These are phyloP conservation scores for Pholis gunnellus DNA, from an alignment of 2,113 vertebrate species.

Conservation along the genomic window DNA sequence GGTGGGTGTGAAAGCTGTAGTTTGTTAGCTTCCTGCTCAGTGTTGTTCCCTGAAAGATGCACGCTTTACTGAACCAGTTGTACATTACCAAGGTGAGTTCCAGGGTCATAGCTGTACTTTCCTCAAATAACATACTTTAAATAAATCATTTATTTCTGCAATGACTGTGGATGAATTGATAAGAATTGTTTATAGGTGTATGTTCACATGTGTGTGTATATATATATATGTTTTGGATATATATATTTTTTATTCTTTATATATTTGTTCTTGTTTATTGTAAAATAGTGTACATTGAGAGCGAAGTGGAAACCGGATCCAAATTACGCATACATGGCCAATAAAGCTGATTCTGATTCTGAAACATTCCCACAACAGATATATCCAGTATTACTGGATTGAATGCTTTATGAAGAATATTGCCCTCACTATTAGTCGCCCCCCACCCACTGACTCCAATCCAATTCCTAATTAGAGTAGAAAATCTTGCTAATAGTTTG, in stretches of 20 bases:
- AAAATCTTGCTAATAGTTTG: background rate
- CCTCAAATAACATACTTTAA: background rate
- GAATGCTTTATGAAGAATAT: background rate
- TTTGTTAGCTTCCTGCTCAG: slow-evolving; percentile 24
- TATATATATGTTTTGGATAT: too few species aligned
- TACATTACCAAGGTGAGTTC: too few species aligned
- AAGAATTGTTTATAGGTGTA: too few species aligned
- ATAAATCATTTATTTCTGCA: background rate
- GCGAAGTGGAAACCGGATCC: too few species aligned
- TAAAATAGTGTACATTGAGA: too few species aligned
- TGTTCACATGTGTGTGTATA: too few species aligned
- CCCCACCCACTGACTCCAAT: background rate
- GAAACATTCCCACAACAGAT: background rate
- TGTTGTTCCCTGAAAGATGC: background rate
- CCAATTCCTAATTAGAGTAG: background rate
- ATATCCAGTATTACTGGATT: background rate
- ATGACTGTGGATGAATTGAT: background rate
- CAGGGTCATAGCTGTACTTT: background rate
- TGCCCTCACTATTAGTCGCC: background rate
- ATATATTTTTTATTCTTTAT: too few species aligned
- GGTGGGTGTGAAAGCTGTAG: slow-evolving; percentile 19
- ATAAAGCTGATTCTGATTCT: too few species aligned
- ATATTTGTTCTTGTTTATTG: too few species aligned
- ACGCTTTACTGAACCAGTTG: background rate
- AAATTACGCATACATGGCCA: too few species aligned